Evolutionary conservation across 2,113 vertebrate species (phyloP), one percentile per base, ranked within the genome.

Genomic region (Proterorhinus semilunaris): DNA sequence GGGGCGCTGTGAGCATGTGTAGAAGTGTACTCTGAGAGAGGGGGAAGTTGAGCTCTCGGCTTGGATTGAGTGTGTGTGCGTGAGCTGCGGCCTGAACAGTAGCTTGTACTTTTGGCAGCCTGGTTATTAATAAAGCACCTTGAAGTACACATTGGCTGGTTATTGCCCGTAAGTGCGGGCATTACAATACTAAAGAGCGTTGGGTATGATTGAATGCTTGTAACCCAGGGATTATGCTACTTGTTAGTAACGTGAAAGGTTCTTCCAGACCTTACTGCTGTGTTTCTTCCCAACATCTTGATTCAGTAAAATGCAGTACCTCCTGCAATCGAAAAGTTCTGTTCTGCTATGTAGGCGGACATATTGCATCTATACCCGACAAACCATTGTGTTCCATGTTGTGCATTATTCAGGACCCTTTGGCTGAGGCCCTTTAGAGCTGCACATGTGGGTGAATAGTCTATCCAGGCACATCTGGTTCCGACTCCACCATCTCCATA

Each of bases 391-490:
- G 47, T 81, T 82, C 47, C 67, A 21, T 77, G 66, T 69, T 73
- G 64, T 85, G 74, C 74, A 80, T 83, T 83, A 80, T 86, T 79
- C 76, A 83, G 75, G 59, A 69, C 80, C 48, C 66, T 63, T 12
- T 68, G 53, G 47, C 12, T 69, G 6, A 10, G 9, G 21, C 21
- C 54, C 66, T 62, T 55, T 76, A 69, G 51, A 72, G 45, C 44
- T 47, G 67, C 72, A 55, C 69, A 72, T 74, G 65, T 62, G 63
- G 65, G 63, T 43, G 72, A 75, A 57, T 59, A 36, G 69, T 61
- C 54, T 61, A 72, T 67, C 66, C 58, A 44, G 13, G 13, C 27
- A 10, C 55, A 58, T 42, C 10, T 43, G 13, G 36, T 58, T 11
- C 55, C 27, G 42, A 51, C 11, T 42, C 55, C 36, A 15, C 49